Evolutionary conservation across 2,888 invertebrate genomes (phyloP).

Genomic region (Watsonalla cultraria): DNA sequence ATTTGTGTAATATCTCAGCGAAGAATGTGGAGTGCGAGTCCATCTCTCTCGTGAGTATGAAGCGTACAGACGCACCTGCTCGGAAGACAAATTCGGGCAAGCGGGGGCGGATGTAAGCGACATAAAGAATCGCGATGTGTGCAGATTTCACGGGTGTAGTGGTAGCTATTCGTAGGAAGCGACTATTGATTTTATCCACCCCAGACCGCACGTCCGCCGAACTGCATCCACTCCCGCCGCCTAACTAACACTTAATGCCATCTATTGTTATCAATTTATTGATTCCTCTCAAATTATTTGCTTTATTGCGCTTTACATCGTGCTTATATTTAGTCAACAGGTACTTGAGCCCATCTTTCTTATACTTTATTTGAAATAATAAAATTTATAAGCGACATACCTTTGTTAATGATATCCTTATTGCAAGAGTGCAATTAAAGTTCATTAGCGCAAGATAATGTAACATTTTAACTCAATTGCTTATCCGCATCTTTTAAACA

Average conservation of each 20-base stretch:
- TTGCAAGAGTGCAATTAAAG: background rate
- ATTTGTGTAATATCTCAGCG: too few relatives aligned
- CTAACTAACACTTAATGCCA: slow-evolving; percentile 49
- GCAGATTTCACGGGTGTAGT: slow-evolving; percentile 61
- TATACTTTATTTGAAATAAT: background rate
- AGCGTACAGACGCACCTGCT: slow-evolving; percentile 52
- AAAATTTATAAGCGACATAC: background rate
- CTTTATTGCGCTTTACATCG: slow-evolving; percentile 6
- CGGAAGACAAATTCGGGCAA: slow-evolving; percentile 47
- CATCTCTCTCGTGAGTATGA: background rate
- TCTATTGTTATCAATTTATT: slow-evolving; percentile 65
- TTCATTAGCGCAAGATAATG: background rate
- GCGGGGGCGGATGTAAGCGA: slow-evolving; percentile 49
- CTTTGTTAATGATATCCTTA: background rate
- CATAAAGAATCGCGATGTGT: slow-evolving; percentile 71
- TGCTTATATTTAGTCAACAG: background rate
- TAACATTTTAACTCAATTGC: background rate
- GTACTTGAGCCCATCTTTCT: background rate
- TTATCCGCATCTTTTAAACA: background rate
- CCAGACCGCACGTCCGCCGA: slow-evolving; percentile 59
- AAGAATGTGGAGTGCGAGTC: background rate
- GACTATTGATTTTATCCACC: slow-evolving; percentile 78
- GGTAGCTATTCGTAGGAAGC: slow-evolving; percentile 64
- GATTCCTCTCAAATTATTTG: slow-evolving; percentile 36
- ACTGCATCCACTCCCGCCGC: slow-evolving; percentile 50